phyloP scores from a whole-genome alignment of 2,888 invertebrate species.

The Galerucella nymphaeae region DNA sequence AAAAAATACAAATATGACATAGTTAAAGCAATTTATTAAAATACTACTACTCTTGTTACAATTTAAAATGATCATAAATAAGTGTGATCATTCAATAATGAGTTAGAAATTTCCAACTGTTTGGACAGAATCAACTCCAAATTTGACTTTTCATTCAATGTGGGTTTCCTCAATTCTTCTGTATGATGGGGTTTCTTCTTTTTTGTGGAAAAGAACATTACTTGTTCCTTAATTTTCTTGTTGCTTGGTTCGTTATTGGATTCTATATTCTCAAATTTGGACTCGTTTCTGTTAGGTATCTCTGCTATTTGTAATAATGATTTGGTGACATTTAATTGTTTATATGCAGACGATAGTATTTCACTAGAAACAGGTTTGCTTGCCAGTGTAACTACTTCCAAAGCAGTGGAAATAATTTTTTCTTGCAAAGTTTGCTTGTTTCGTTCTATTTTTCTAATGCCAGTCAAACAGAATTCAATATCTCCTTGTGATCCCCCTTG shows the following conservation, averaged over 20 bases:
- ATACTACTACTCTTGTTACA: too few species aligned
- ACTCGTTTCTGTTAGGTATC: slow-evolving; percentile 1
- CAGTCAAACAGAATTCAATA: slow-evolving; percentile 6
- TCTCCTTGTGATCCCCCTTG: neutral
- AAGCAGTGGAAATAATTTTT: slow-evolving; percentile 4
- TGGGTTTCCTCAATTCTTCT: slow-evolving; percentile 1
- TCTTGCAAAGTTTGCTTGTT: slow-evolving; percentile 5
- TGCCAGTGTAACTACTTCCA: slow-evolving; percentile 5
- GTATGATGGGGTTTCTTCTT: neutral
- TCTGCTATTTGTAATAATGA: slow-evolving; percentile 16
- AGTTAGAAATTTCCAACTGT: neutral
- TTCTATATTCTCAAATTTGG: slow-evolving; percentile 8
- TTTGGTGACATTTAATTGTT: neutral
- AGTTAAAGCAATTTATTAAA: neutral
- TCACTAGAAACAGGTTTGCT: slow-evolving; percentile 11
- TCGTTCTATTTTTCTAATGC: slow-evolving; percentile 7
- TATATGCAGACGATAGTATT: neutral
- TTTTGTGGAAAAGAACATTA: slow-evolving; percentile 11
- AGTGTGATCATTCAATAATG: neutral
- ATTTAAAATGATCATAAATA: too few species aligned
- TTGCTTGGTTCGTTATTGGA: neutral
- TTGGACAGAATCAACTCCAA: slow-evolving; percentile 7
- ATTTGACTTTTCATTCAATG: neutral
- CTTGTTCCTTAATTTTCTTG: slow-evolving; percentile 8
- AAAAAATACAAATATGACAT: slow-evolving; percentile 11